Conservation (phyloP, 2,797 vertebrate species). For the Onychomys torridus region DNA sequence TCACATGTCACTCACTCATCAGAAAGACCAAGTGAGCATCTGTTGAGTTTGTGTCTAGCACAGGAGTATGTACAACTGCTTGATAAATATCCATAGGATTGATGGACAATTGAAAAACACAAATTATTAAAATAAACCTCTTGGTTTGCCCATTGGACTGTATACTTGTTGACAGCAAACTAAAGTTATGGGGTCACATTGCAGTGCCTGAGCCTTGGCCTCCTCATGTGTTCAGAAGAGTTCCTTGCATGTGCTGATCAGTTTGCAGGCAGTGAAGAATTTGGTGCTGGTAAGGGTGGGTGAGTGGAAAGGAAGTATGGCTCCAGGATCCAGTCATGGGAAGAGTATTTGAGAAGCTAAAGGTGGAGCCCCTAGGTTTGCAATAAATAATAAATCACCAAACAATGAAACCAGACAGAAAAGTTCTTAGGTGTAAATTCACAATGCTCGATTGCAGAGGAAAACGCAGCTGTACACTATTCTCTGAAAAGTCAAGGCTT, state of each 20-base stretch:
- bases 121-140: neutral
- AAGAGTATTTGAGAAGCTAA: neutral
- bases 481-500: neutral
- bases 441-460: neutral
- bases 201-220: neutral
- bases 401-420: neutral
- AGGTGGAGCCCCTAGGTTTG: neutral
- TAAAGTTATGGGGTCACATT: neutral
- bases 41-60: neutral
- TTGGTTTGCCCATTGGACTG: too few species aligned
- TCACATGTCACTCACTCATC: neutral
- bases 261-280: neutral
- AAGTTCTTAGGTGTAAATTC: neutral
- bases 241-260: neutral
- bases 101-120: neutral
- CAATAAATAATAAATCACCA: neutral
- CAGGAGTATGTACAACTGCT: neutral
- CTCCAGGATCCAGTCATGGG: neutral
- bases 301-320: too few species aligned
- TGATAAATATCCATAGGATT: neutral
- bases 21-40: neutral
- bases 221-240: neutral
- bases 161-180: neutral
- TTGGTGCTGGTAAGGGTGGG: neutral
- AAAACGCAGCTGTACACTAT: neutral